Percentiles rank a stretch among this genome's conserved stretches.
Evolutionary conservation across 2,888 invertebrate species (phyloP).

Genomic region (Cantharis nigra): DNA sequence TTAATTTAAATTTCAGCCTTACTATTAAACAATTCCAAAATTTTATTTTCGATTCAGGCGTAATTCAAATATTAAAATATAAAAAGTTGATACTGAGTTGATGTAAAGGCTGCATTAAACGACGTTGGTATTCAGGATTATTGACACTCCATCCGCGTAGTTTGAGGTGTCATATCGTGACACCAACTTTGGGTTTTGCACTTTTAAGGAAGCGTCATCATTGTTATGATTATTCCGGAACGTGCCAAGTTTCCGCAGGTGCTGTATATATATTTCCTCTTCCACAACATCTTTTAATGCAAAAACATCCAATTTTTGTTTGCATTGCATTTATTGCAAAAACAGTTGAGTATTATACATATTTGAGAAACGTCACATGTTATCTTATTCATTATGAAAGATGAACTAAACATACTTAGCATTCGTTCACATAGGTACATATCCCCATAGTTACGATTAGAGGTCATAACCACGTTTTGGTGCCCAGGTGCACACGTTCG

Average conservation of each 20-base stretch:
- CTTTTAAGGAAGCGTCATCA: slow-evolving; percentile 34
- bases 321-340: slow-evolving; percentile 14
- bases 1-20: neutral
- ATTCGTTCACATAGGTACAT: slow-evolving; percentile 32
- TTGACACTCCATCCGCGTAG: slow-evolving; percentile 35
- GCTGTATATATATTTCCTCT: slow-evolving; percentile 7
- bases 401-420: slow-evolving; percentile 33
- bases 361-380: slow-evolving; percentile 13
- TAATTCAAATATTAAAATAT: neutral
- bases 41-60: neutral
- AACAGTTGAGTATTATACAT: slow-evolving; percentile 10
- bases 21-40: neutral
- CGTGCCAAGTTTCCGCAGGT: slow-evolving; percentile 30
- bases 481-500: slow-evolving; percentile 35
- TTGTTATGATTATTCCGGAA: slow-evolving; percentile 36
- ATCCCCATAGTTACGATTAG: slow-evolving; percentile 33
- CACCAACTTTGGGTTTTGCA: slow-evolving; percentile 33
- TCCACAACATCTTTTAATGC: slow-evolving; percentile 18
- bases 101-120: slow-evolving; percentile 28
- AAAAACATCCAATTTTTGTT: slow-evolving; percentile 15
- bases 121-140: slow-evolving; percentile 28
- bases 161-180: slow-evolving; percentile 32
- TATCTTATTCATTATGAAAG: slow-evolving; percentile 40
- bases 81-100: neutral
- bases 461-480: slow-evolving; percentile 29